Base-by-base conservation (phyloP, 1,140 invertebrate species). In the Cotesia glomerata region DNA sequence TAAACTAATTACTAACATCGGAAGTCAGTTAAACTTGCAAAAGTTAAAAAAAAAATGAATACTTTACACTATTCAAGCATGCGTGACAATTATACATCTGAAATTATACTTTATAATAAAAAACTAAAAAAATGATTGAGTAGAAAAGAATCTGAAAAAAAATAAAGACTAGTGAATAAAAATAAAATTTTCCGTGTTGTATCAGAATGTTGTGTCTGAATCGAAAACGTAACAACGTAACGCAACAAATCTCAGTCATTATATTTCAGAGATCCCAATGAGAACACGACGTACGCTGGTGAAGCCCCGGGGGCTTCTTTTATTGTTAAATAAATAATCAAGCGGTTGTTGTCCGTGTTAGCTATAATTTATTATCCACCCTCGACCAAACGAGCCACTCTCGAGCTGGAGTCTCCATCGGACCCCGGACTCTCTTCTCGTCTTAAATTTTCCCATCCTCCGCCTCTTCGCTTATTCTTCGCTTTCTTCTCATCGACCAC, bases 241-340 rank as follows among this genome's bases (percentile, higher is more conserved):
- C 18, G 51, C 32, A 67, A 67, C 65, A 67, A 67, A 67, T 67
- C 51, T 67, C 45, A 39, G 65, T 67, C 65, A 67, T 67, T 67
- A 67, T 67, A 67, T 49, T 49, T 58, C 56, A 58, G 14, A 9
- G 56, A 65, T 69, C 72, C 58, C 32, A 62, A 62, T 64, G 62
- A 32, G 58, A 73, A 63, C 7, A 68, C 51, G 26, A 35, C 32
- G 32, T 54, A 51, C 61, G 11, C 9, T 67, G 8, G 14, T 35
- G 18, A 35, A 36, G 35, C 39, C 36, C 72, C 69, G 66, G 64
- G 69, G 72, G 72, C 75, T 84, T 71, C 63, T 84, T 82, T 83
- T 80, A 82, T 82, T 77, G 76, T 83, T 84, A 83, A 82, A 82
- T 83, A 84, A 83, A 84, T 82, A 84, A 83, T 82, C 81, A 79